Base-by-base conservation (phyloP, 2,113 vertebrate species). In the Halcyon malimbica region DNA sequence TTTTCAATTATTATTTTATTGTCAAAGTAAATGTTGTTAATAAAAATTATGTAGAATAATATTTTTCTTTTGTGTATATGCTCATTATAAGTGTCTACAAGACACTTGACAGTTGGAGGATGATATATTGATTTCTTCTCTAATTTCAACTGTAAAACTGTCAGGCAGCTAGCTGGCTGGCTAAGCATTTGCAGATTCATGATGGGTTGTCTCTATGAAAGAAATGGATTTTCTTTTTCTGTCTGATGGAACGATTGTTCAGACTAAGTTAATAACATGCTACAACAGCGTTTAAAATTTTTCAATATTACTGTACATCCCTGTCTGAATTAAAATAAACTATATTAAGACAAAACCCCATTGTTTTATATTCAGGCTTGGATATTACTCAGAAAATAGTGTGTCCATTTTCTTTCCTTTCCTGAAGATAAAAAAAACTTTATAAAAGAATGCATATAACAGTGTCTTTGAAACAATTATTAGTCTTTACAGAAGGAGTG, bases 91-190 rank as follows among this genome's bases (percentile, higher is more conserved):
- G 48, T 92, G 10, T 56, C 48, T 80, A 51, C 79, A 67, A n/a
- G 60, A 53, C 20, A 68, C 29, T 90, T 87, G 50, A 65, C 53
- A 87, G 56, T 48, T 93, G 71, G 87, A 90, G 64, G 60, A 92
- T 83, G 46, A 84, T 57, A 25, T 89, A 96, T 90, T 90, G 92
- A 90, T 95, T 92, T 89, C 8, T 92, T 75, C 75, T 89, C 76
- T 87, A 62, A 74, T 92, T 96, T 95, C 48, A 84, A 7, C 64
- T 37, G 10, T 67, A 90, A 80, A 87, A 77, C 20, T 86, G 16
- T 23, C 67, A 78, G 46, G 50, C 41, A 90, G 25, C 16, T 80
- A 90, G 25, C 16, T 80, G 57, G 7, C 68, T 92, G 42, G 56
- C 26, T 93, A 79, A 90, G 33, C 20, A 60, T 86, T 93, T 96